Conservation (phyloP, 2,113 vertebrate genomes). For the Triplophysa rosa region DNA sequence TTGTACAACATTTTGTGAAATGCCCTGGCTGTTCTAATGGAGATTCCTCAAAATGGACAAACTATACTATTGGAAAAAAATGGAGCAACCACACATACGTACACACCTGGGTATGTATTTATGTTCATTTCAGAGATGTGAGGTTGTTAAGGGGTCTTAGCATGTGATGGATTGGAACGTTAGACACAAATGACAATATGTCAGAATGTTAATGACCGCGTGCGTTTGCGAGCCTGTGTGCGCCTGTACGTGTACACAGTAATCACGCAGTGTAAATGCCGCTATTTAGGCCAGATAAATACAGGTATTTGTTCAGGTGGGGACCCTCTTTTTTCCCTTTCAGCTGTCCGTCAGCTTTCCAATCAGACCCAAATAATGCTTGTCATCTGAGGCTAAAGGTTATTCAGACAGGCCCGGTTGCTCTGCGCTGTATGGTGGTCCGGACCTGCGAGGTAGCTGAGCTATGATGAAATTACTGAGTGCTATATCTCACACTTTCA, state of each 20-base stretch:
- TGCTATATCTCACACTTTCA: slow-evolving; percentile 23
- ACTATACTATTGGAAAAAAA: not conserved
- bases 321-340: slow-evolving; percentile 46
- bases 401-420: slow-evolving; percentile 35
- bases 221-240: slow-evolving; percentile 28
- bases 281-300: slow-evolving; percentile 77
- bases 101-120: not conserved
- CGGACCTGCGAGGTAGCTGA: not conserved
- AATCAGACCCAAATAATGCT: slow-evolving; percentile 56
- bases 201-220: slow-evolving; percentile 68
- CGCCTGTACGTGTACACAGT: slow-evolving; percentile 57
- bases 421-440: slow-evolving; percentile 26
- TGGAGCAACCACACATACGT: not conserved
- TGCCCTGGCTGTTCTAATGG: not conserved
- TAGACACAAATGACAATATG: slow-evolving; percentile 70
- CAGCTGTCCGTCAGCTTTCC: slow-evolving; percentile 62
- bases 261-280: slow-evolving; percentile 70
- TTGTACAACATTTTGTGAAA: not conserved
- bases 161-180: slow-evolving; percentile 74
- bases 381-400: slow-evolving; percentile 27
- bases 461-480: not conserved
- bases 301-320: slow-evolving; percentile 80
- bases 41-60: not conserved
- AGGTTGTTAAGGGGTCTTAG: slow-evolving; percentile 46
- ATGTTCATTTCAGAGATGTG: slow-evolving; percentile 38